Percentiles rank a stretch among this genome's conserved stretches.
Evolutionary conservation across 53 echinoderm and acorn worm species (phyloP).

Genomic region (Holothuria scabra): DNA sequence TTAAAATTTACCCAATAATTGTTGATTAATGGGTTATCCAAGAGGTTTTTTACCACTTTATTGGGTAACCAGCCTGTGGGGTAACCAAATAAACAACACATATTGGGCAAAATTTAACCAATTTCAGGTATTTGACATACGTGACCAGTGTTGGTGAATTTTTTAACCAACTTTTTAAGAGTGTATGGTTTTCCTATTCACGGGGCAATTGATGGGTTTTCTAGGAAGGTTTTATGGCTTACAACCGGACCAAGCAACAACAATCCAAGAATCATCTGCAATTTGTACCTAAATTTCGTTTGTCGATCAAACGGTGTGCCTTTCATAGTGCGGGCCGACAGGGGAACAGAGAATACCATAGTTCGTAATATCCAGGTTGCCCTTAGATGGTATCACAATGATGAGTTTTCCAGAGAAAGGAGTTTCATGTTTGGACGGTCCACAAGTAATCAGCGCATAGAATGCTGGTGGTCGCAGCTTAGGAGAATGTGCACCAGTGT

Average conservation of each 20-base stretch:
- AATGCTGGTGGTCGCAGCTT: conserved; percentile 69
- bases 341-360: conserved; percentile 72
- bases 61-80: too few species aligned
- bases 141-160: too few species aligned
- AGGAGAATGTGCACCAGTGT: conserved; percentile 39
- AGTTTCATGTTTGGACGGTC: conserved; percentile 75
- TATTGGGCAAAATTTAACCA: too few species aligned
- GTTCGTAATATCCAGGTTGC: conserved; percentile 47
- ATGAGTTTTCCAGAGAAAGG: conserved; percentile 55
- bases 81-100: too few species aligned
- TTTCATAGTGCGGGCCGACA: conserved; percentile 62
- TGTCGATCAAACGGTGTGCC: conserved; percentile 56
- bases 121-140: too few species aligned
- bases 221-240: conserved; percentile 72
- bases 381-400: conserved; percentile 61
- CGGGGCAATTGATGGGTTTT: conserved; percentile 76
- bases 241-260: conserved; percentile 63
- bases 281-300: conserved; percentile 43
- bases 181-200: conserved; percentile 76
- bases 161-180: too few species aligned
- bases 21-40: too few species aligned
- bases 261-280: conserved; percentile 49
- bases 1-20: too few species aligned
- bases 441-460: conserved; percentile 68
- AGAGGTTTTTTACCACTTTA: too few species aligned